Conservation (phyloP, 2,113 vertebrate species). For the Heloderma charlesbogerti region DNA sequence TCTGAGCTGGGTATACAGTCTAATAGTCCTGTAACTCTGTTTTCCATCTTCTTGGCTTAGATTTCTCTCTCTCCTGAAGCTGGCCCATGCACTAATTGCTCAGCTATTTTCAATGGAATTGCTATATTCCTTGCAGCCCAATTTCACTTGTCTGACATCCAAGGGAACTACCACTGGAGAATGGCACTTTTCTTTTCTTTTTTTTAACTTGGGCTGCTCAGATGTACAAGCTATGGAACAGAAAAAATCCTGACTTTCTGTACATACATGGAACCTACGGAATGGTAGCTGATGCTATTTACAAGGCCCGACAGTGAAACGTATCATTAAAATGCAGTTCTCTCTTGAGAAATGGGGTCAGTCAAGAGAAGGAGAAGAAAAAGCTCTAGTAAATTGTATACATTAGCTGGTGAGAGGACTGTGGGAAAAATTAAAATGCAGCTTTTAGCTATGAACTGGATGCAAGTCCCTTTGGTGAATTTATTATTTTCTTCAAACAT, state of each 20-base stretch:
- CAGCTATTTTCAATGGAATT: background rate
- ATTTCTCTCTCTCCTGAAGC: background rate
- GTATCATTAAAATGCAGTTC: conserved; percentile 1
- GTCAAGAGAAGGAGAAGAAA: background rate
- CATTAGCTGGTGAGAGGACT: conserved; percentile 5
- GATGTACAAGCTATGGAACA: background rate
- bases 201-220: background rate
- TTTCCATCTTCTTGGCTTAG: background rate
- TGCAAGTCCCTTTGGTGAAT: conserved; percentile 16
- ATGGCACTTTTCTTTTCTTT: background rate
- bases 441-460: conserved; percentile 24
- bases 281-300: background rate
- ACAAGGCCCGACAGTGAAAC: background rate
- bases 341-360: conserved; percentile 20
- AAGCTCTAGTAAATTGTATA: background rate
- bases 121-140: background rate
- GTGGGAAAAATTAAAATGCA: conserved; percentile 12
- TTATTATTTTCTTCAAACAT: conserved; percentile 17
- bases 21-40: background rate
- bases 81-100: background rate
- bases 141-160: background rate
- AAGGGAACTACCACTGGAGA: background rate
- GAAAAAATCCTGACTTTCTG: background rate
- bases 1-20: background rate
- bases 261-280: background rate